Evolutionary conservation across 2,888 invertebrate genomes (phyloP).

Genomic region (Caenorhabditis doughertyi): DNA sequence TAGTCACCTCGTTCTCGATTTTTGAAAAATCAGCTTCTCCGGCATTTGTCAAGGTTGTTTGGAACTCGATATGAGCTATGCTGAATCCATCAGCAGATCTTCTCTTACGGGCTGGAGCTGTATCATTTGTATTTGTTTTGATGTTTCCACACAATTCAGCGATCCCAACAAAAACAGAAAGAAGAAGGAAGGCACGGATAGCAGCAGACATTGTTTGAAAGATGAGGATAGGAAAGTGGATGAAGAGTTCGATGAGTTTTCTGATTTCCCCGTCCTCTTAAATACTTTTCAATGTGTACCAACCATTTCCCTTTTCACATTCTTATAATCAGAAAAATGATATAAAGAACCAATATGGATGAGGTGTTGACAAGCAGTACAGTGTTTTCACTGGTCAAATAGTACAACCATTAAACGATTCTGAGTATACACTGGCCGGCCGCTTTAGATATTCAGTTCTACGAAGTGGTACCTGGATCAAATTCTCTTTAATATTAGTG

Average conservation of each 20-base stretch:
- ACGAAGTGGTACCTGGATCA: too few relatives aligned
- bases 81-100: slow-evolving; percentile 2
- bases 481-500: too few relatives aligned
- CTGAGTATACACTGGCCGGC: neutral
- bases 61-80: slow-evolving; percentile 29
- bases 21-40: slow-evolving; percentile 32
- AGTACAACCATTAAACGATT: neutral
- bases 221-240: too few relatives aligned
- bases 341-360: too few relatives aligned
- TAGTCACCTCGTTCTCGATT: slow-evolving; percentile 4
- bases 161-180: neutral
- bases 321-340: neutral
- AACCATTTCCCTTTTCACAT: neutral
- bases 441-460: too few relatives aligned
- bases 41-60: slow-evolving; percentile 30
- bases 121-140: neutral
- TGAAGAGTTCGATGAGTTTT: neutral
- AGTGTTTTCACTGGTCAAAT: neutral
- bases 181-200: slow-evolving; percentile 4
- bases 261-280: neutral
- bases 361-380: too few relatives aligned
- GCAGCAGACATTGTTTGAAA: neutral
- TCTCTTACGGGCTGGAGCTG: neutral
- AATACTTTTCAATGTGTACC: neutral
- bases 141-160: slow-evolving; percentile 12